phyloP scores from a whole-genome alignment of 1,140 invertebrate genomes.

The Procambarus virginalis region DNA sequence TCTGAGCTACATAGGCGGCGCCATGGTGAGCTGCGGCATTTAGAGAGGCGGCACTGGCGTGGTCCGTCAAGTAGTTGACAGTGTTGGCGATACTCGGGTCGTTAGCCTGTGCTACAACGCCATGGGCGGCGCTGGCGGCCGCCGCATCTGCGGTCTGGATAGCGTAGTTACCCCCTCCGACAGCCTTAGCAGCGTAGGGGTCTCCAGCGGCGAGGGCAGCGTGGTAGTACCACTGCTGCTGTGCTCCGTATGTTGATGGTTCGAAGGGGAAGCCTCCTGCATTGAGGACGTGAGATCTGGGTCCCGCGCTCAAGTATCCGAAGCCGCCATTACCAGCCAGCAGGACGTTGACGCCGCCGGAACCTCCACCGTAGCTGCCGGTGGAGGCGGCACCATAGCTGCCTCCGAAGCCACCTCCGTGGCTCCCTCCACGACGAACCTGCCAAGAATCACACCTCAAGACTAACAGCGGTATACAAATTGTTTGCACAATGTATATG shows the following conservation, averaged over 20 bases:
- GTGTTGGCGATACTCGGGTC: conserved; percentile 23
- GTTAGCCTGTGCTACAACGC: conserved; percentile 42
- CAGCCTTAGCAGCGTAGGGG: conserved; percentile 50
- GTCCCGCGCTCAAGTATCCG: conserved; percentile 26
- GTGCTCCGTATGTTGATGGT: conserved; percentile 34
- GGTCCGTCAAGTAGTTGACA: conserved; percentile 29
- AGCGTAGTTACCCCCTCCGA: conserved; percentile 45
- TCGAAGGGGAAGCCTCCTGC: conserved; percentile 52
- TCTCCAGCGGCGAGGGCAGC: conserved; percentile 37
- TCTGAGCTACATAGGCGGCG: conserved; percentile 27
- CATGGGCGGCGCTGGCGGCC: conserved; percentile 46
- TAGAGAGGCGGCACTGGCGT: conserved; percentile 32
- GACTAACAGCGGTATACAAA: too few relatives aligned
- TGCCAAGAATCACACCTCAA: neutral
- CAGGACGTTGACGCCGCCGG: conserved; percentile 24
- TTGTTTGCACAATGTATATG: neutral
- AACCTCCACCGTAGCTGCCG: conserved; percentile 17
- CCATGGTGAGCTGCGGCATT: conserved; percentile 28
- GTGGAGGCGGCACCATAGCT: conserved; percentile 20
- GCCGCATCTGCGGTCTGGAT: conserved; percentile 34
- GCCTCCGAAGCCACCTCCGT: conserved; percentile 9
- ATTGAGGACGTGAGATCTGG: conserved; percentile 35
- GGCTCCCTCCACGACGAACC: conserved; percentile 37
- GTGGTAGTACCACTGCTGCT: conserved; percentile 54
- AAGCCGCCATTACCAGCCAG: conserved; percentile 25